Conservation (phyloP, 2,113 vertebrate species). For the Hiodon alosoides region DNA sequence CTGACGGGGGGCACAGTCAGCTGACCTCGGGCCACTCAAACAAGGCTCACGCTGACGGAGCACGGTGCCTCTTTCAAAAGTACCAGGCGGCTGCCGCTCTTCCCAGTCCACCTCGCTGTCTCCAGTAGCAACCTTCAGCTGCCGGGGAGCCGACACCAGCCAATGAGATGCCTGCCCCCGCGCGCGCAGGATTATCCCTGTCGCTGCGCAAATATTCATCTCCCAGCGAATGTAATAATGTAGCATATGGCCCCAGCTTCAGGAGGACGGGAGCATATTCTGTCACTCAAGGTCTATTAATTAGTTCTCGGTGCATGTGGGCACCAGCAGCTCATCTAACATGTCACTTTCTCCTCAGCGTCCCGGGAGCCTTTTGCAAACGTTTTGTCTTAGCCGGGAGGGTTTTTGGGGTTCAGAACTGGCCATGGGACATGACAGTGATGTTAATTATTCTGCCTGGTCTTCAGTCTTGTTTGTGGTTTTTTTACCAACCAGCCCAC, state of each 20-base stretch:
- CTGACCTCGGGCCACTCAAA: no score
- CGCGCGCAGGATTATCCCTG: constrained; percentile 56
- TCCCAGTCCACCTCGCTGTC: not conserved
- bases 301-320: constrained; percentile 43
- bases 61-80: no score
- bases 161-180: constrained; percentile 40
- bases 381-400: no score
- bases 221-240: constrained; percentile 54
- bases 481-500: no score
- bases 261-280: constrained; percentile 50
- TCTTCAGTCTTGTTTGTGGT: no score
- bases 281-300: constrained; percentile 59
- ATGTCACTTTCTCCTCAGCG: not conserved
- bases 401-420: no score
- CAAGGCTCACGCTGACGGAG: no score
- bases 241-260: constrained; percentile 59
- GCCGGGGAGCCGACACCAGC: not conserved
- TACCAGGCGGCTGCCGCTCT: not conserved
- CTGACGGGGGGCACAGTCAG: no score
- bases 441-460: no score
- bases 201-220: constrained; percentile 42
- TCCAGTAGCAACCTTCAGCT: no score
- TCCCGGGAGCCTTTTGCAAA: not conserved
- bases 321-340: not conserved
- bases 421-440: no score